Conservation (phyloP, 2,113 vertebrate genomes). For the Diadophis punctatus region DNA sequence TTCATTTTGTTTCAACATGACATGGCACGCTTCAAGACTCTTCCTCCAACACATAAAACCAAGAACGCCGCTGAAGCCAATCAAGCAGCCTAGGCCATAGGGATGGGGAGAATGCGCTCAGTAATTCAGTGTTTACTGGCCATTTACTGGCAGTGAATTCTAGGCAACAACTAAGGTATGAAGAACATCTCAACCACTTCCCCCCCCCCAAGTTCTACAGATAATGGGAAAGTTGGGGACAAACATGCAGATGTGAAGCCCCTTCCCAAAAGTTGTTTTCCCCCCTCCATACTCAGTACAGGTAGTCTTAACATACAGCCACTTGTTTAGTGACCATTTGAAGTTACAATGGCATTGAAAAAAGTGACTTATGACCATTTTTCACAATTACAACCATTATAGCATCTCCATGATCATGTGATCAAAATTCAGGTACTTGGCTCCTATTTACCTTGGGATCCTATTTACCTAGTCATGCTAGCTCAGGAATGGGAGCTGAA, state of each 20-base stretch:
- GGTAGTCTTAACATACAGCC: neutral
- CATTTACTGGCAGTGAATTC: neutral
- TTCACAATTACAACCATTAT: neutral
- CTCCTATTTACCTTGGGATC: neutral
- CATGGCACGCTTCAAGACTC: neutral
- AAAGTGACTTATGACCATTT: neutral
- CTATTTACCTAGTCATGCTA: too few relatives aligned
- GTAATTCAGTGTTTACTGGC: neutral
- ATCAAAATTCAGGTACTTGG: neutral
- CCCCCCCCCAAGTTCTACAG: neutral
- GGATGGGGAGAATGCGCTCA: neutral
- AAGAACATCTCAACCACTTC: neutral
- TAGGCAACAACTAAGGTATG: neutral
- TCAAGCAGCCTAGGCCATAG: neutral
- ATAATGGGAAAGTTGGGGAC: neutral
- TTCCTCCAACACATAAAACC: neutral
- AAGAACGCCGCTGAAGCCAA: neutral
- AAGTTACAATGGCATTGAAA: neutral
- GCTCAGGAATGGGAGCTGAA: too few relatives aligned
- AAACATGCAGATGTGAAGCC: neutral
- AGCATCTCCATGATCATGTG: neutral
- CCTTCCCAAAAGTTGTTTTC: neutral
- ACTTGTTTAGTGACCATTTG: neutral
- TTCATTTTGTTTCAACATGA: neutral
- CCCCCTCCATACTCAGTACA: neutral